Evolutionary conservation across 2,113 vertebrate species (phyloP), one percentile per base, ranked within the genome.

Genomic region (Perccottus glenii): DNA sequence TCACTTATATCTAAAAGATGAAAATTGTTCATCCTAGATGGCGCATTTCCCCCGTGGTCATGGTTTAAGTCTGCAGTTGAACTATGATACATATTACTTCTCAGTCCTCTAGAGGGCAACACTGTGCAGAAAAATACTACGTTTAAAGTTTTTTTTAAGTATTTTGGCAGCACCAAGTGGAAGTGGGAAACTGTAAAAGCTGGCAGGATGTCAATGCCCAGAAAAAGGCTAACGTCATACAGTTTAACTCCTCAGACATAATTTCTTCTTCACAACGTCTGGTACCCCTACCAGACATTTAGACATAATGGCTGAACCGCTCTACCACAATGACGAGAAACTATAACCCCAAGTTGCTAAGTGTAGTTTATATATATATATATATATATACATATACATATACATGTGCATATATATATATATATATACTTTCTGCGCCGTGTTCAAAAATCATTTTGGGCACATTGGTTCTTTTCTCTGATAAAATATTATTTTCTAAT

Each of bases 171-270:
- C 64, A 60, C 60, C 9, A 32, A 67, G 58, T 80, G 78, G 82
- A 85, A 84, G 84, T 84, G 78, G 84, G 76, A 27, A 88, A 82
- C 46, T n/a, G 40, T 82, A 82, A 81, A 38, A 80, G 78, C 74
- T 87, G 81, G 75, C 75, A 78, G 65, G 49, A 72, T 73, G 78
- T 82, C 81, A 65, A 9, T 62, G 61, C 78, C 76, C 81, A 82
- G 61, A 85, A 84, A 80, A 80, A 78, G 70, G 73, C 66, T 80
- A 63, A 77, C 81, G 67, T 85, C 85, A 87, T 83, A 43, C 51
- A 64, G 84, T 82, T 71, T 61, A 75, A 81, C 67, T 70, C 66
- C 64, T 78, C 66, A 76, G 67, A 75, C 56, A 67, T 50, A 58
- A 62, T 80, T 80, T 78, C 59, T 76, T 61, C 65, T 82, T 78